A percentile compares a stretch with the other conserved stretches of the same genome.
These are phyloP conservation scores for Grallaria varia DNA, from an alignment of 2,113 vertebrate species.

Conservation along the genomic window DNA sequence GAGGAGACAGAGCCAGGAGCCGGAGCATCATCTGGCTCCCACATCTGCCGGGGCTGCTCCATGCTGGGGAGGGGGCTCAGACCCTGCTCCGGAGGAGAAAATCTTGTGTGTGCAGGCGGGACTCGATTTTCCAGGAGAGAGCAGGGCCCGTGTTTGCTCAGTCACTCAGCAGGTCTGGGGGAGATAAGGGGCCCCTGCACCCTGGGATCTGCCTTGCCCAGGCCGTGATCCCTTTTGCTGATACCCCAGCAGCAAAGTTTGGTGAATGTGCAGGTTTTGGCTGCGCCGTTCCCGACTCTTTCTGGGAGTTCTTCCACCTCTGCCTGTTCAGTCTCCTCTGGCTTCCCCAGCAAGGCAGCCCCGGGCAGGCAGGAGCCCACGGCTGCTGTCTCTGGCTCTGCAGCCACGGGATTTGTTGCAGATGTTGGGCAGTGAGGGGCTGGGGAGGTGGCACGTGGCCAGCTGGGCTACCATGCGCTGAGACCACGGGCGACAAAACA, in stretches of 20 bases:
- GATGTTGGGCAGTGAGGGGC: background rate
- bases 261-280: constrained; percentile 37
- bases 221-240: background rate
- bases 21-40: background rate
- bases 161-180: constrained; percentile 25
- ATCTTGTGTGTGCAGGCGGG: background rate
- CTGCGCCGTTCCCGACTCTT: background rate
- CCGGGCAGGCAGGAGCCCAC: background rate
- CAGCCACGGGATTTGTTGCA: background rate
- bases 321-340: background rate
- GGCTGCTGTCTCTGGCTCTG: background rate
- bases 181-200: constrained; percentile 22
- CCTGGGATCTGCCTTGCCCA: background rate
- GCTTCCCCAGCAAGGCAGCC: constrained; percentile 2
- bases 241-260: background rate
- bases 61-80: background rate
- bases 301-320: background rate
- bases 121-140: background rate
- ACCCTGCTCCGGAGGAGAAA: background rate
- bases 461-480: fast-evolving
- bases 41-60: background rate
- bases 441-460: fast-evolving
- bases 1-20: background rate
- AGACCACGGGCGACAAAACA: fast-evolving
- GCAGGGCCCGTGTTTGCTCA: background rate